Base-by-base conservation (phyloP, 2,888 invertebrate species). In the Epistrophe grossulariae region DNA sequence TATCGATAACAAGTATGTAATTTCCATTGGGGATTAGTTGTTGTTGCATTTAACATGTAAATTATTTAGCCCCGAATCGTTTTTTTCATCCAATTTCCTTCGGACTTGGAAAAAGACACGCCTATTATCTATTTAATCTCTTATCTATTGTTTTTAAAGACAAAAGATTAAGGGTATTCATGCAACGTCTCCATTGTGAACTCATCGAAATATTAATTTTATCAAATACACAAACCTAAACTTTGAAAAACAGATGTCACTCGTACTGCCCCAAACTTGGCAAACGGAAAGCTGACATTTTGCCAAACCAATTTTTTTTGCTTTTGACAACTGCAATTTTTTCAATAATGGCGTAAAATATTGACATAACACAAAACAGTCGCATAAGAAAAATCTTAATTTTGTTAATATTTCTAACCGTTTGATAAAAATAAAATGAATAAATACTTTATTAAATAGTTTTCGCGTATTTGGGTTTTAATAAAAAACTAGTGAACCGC, bases 341-440 rank as follows among this genome's bases (percentile, higher is more conserved):
- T 87, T 83, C 83, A 79, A 79, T 83, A 76, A 87, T 87, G 87
- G 87, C 87, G 87, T 87, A 83, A 83, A 79, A 83, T 87, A 87
- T 87, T 87, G 87, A 87, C 87, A 87, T 87, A 87, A 87, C 79
- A 79, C 71, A 57, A 76, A 78, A 68, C 60, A 76, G 59, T 55
- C 68, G 57, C 38, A 55, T 11, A 52, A 74, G 48, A 62, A 73
- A 83, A 72, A 72, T 66, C 6, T 52, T 52, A 52, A 59, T 74
- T 85, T 79, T 48, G 15, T 35, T 35, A 28, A 48, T 66, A 52
- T 66, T 77, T 77, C 2, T 40, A 68, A 52, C 3, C 80, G 43
- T 71, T 71, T 60, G 31, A 59, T 40, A 15, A 15, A 80, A 68
- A 72, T 66, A 68, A 77, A 31, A 38, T 52, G 2, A n/a, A 55